Evolutionary conservation across 2,888 invertebrate genomes (phyloP).

Genomic region (Hypercompe scribonia): DNA sequence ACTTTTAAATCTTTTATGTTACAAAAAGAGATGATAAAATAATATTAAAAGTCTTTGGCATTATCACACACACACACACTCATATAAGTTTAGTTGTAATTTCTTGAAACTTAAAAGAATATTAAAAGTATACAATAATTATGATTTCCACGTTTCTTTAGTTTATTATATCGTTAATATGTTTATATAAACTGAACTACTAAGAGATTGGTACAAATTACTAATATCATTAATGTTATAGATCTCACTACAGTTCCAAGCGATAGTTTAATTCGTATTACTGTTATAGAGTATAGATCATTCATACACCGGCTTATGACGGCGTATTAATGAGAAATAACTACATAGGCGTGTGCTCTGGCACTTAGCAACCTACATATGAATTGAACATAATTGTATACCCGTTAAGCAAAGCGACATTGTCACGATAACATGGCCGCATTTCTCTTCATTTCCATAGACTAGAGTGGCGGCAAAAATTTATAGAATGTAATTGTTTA

Average conservation of each 20-base stretch:
- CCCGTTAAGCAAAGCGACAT: background rate
- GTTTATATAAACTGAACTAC: too few relatives aligned
- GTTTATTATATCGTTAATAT: too few relatives aligned
- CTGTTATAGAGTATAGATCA: conserved; percentile 22
- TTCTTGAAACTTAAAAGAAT: too few relatives aligned
- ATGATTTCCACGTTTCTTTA: too few relatives aligned
- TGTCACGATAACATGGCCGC: background rate
- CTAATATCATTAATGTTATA: background rate
- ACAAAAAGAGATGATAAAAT: background rate
- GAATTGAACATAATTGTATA: conserved; percentile 12
- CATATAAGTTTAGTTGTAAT: background rate
- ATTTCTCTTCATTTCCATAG: background rate
- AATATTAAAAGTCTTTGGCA: background rate
- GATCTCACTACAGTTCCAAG: background rate
- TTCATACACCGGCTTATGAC: conserved; percentile 14
- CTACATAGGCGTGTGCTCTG: conserved; percentile 19
- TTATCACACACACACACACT: too few relatives aligned
- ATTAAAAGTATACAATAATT: too few relatives aligned
- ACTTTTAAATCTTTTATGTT: background rate
- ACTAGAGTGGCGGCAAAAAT: background rate
- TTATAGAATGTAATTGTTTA: background rate
- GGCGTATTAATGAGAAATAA: conserved; percentile 19
- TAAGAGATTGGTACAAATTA: background rate
- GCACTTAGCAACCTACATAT: conserved; percentile 12
- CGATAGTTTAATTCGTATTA: background rate